These are phyloP conservation scores for Schlechtendalia chinensis DNA, from an alignment of 1,140 invertebrate genomes.

Conservation along the genomic window DNA sequence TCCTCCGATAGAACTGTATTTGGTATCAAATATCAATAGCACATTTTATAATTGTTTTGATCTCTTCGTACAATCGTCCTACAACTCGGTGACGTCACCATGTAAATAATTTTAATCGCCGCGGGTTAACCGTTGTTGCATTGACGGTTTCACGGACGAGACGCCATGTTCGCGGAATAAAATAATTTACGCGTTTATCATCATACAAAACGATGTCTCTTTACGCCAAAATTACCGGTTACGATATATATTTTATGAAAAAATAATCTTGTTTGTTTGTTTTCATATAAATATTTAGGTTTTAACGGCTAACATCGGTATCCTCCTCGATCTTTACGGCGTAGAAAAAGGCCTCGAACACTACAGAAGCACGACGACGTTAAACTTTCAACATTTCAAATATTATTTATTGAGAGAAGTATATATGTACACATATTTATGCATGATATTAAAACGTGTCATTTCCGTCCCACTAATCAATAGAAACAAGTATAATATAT, in stretches of 20 bases:
- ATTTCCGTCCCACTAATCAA: too few species aligned
- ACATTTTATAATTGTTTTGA: conserved; percentile 14
- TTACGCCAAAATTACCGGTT: too few species aligned
- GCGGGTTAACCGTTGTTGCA: neutral
- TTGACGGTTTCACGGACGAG: neutral
- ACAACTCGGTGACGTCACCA: neutral
- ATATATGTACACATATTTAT: conserved; percentile 27
- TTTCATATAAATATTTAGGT: conserved; percentile 60
- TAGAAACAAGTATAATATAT: too few species aligned
- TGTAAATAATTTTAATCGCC: neutral
- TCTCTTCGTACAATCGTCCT: neutral
- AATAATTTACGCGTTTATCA: too few species aligned
- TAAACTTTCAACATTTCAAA: conserved; percentile 72
- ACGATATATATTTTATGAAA: too few species aligned
- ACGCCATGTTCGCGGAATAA: too few species aligned
- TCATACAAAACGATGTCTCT: too few species aligned
- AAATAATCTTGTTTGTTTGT: neutral
- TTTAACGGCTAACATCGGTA: conserved; percentile 71
- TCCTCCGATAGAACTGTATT: neutral
- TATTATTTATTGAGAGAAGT: conserved; percentile 71
- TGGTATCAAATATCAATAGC: neutral
- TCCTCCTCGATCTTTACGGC: conserved; percentile 68
- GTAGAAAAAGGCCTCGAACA: conserved; percentile 76
- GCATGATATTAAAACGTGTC: too few species aligned
- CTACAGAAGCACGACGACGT: conserved; percentile 64